Evolutionary conservation across 2,888 invertebrate species (phyloP), one percentile per base, ranked within the genome.

Genomic region (Pardosa pseudoannulata): DNA sequence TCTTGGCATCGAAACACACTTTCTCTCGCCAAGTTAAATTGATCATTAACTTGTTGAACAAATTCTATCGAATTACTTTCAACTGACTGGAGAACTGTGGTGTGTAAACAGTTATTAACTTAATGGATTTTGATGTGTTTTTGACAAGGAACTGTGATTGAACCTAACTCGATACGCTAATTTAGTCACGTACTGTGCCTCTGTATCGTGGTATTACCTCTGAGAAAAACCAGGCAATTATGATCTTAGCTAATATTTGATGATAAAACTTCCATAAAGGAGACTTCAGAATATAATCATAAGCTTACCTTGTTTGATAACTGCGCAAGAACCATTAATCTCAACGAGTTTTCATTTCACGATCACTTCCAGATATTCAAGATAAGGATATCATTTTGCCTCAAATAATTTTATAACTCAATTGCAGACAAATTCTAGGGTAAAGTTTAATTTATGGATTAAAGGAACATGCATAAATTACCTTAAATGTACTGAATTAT

Each of bases 1-100:
- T 79, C 70, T 39, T 79, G 70, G 70, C 78, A 79, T 79, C 27
- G 62, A 79, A 79, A 79, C 78, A 79, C 62, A 71, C 70, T 79
- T 79, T 70, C 39, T 2, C 29, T 9, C 29, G n/a, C n/a, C 65
- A 79, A 79, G 50, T 68, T 16, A 76, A 76, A 76, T 32, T n/a
- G 29, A 62, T 70, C 78, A 67, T 67, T 70, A 70, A 70, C 39
- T 36, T 32, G 56, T 70, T 70, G 6, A 79, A 39, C 70, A 29
- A 79, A 62, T 31, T 39, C 56, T 56, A 9, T 46, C 13, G 36
- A 36, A 70, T 39, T 62, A 62, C 36, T 16, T 29, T 36, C 28
- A 56, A 32, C 13, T 36, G 46, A n/a, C 6, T 23, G 19, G 31
- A 68, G 11, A 27, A 31, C 13, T 50, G 3, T 31, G 27, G 23